These are phyloP conservation scores for Hermetia illucens DNA, from an alignment of 1,140 invertebrate genomes.

Conservation along the genomic window DNA sequence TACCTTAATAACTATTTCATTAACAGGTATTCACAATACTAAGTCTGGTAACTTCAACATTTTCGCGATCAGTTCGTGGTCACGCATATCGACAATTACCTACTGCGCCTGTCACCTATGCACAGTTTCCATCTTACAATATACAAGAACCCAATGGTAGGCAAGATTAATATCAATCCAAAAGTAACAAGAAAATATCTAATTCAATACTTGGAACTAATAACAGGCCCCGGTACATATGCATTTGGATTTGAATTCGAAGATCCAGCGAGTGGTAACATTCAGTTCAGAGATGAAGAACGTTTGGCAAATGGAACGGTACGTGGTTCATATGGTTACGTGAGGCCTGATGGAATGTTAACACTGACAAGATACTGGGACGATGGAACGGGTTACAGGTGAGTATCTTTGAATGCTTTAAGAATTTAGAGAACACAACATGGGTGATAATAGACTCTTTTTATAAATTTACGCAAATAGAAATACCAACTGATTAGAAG, in stretches of 20 bases:
- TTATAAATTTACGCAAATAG: no score
- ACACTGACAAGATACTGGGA: constrained; percentile 42
- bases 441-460: no score
- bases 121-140: constrained; percentile 3
- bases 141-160: constrained; percentile 4
- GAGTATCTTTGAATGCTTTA: no score
- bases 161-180: background rate
- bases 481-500: no score
- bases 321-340: constrained; percentile 48
- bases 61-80: no score
- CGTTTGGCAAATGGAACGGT: constrained; percentile 48
- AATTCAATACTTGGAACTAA: no score
- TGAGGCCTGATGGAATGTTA: constrained; percentile 43
- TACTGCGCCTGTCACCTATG: no score
- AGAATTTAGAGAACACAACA: no score
- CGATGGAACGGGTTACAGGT: constrained; percentile 50
- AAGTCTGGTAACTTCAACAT: no score
- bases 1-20: no score
- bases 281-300: constrained; percentile 50
- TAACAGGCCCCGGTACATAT: constrained; percentile 45
- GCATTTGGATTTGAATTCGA: constrained; percentile 51
- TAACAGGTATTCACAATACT: no score
- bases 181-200: constrained; percentile 1
- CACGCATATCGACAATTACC: no score
- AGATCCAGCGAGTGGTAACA: constrained; percentile 43